Evolutionary conservation across 2,888 invertebrate genomes (phyloP), one percentile per base, ranked within the genome.

Genomic region (Scaptomyza caliginosa): DNA sequence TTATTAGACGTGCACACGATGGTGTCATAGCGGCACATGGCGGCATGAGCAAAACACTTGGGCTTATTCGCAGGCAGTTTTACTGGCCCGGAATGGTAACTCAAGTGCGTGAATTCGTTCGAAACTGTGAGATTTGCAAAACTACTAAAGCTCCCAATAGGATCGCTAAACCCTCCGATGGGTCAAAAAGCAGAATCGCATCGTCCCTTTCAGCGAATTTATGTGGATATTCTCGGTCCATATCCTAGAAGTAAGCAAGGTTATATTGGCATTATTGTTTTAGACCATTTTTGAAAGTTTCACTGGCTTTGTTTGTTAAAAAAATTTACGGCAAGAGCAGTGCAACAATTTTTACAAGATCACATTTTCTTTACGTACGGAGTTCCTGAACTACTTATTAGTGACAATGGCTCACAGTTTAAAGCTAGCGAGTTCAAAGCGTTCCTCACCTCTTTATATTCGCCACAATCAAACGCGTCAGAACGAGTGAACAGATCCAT

Each of bases 391-490:
- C n/a, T 30, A 8, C 5, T 50, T n/a, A 28, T 50, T 6, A 30
- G 39, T 21, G 39, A 50, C n/a, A 39, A 50, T 8, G 50, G 39
- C 2, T 50, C 28, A n/a, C n/a, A n/a, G n/a, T n/a, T n/a, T n/a
- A n/a, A n/a, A n/a, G n/a, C n/a, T n/a, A n/a, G n/a, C n/a, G 5
- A 50, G 39, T 50, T 39, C n/a, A 39, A 50, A 4, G 24, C 36
- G 1, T 30, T 30, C n/a, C n/a, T 30, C n/a, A 30, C 30, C 4
- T n/a, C 30, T 4, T 30, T 30, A 13, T 30, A n/a, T 13, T 30
- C 30, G n/a, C n/a, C 30, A 13, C 30, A 30, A 13, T 30, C 30
- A 36, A 36, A 17, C 8, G 17, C 17, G 2, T 36, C 16, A 16
- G 36, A 36, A 16, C 17, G 16, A n/a, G 11, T 11, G 5, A 30